Evolutionary conservation across 2,888 invertebrate species (phyloP), one percentile per base, ranked within the genome.

Genomic region (Drosophila barbarae): DNA sequence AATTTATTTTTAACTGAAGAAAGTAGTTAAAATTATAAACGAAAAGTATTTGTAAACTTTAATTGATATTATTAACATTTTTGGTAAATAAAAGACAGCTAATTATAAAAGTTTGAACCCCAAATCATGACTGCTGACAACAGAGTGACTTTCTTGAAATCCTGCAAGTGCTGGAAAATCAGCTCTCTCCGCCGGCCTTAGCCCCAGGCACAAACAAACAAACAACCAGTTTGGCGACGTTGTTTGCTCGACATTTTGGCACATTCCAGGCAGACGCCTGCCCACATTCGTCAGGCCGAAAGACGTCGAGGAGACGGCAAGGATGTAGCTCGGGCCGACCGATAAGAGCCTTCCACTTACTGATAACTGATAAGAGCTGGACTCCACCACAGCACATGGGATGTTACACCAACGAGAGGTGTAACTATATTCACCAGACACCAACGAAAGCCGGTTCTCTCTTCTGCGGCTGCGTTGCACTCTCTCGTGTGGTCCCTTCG

Each of bases 361-460:
- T 49, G 70, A 71, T 72, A 46, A 78, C 80, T 83, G 80, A 80
- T 83, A 80, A 71, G 66, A 73, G 51, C 57, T n/a, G 28, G 18
- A 21, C 15, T 30, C 28, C 44, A 30, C 44, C 44, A 47, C 64
- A 32, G 32, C 52, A 30, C 49, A 66, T 49, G 50, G 56, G 38
- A 34, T 1, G 76, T 54, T 82, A 34, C 84, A 83, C 76, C 84
- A 81, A 83, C 67, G 68, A 51, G 65, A 66, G 34, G 12, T 21
- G 23, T 34, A 15, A n/a, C 12, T 21, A 13, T 53, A 82, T 55
- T 71, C 79, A 84, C 76, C 82, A 76, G 46, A 72, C 79, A 81
- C 77, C 82, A 84, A 82, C 74, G 70, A 82, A 82, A 64, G 81
- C 81, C 81, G 81, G 81, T 70, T 38, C 51, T 36, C 51, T 41